Evolutionary conservation across 2,797 vertebrate genomes (phyloP), one percentile per base, ranked within the genome.

Genomic region (Perdix hodgsoniae): DNA sequence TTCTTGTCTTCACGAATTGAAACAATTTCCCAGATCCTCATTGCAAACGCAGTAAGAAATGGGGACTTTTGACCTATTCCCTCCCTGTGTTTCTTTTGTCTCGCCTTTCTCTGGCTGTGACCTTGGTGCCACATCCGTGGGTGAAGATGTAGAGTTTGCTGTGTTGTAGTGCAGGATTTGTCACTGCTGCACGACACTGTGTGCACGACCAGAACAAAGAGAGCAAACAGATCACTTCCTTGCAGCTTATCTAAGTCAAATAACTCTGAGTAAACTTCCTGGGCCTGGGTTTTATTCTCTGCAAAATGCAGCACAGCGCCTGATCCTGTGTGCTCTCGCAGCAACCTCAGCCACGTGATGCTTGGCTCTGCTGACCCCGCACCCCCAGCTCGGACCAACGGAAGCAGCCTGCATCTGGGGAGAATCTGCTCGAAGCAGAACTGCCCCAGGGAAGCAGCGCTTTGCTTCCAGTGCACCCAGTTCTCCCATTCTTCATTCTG

Each of bases 181-280:
- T 45, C 37, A 6, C 42, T n/a, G 79, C 54, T 80, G 61, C 81
- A 69, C 81, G 67, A 69, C 35, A 7, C 56, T 24, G 35, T 42
- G 6, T 90, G 40, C 1, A 14, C 40, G 82, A 61, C 63, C 39
- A 24, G 92, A 92, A 86, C 93, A 90, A 86, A 90, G 93, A 24
- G 44, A 95, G 76, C 92, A 86, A 79, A 45, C 67, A 39, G 42
- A 60, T 75, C 10, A 29, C 57, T 61, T 75, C 73, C 73, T 47
- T 23, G 5, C 35, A 42, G 80, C 91, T 95, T 96, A 96, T 96
- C 96, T 96, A 92, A 73, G 24, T 56, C 86, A 97, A 95, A 96
- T 77, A 97, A 67, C 63, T 44, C 86, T 44, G 50, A 83, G 91
- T 87, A 95, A 95, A 96, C 96, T 96, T 96, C 94, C 96, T 91